phyloP scores from a whole-genome alignment of 2,888 invertebrate species.

The Chrysotoxum bicinctum region DNA sequence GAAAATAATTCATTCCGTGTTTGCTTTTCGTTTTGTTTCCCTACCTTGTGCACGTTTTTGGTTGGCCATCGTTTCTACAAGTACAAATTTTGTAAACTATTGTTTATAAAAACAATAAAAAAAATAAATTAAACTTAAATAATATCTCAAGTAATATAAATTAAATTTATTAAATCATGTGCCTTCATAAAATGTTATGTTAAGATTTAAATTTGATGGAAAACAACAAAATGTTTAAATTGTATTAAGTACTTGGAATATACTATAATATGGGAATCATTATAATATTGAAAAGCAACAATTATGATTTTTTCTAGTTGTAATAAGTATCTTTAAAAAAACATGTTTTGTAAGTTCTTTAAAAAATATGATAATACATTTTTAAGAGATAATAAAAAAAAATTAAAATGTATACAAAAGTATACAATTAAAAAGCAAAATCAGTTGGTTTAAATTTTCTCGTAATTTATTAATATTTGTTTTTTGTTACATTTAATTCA shows the following conservation, averaged over 20 bases:
- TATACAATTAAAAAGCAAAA: neutral
- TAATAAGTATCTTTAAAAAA: neutral
- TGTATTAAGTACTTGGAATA: neutral
- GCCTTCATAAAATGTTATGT: slow-evolving; percentile 34
- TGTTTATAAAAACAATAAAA: neutral
- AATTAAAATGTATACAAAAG: neutral
- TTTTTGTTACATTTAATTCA: too few relatives aligned
- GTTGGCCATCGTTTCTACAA: slow-evolving; percentile 38
- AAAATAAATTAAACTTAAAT: neutral
- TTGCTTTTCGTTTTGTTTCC: neutral
- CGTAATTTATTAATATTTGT: too few relatives aligned
- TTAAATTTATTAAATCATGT: slow-evolving; percentile 27
- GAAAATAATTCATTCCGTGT: neutral
- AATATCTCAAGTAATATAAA: neutral
- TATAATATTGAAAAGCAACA: neutral
- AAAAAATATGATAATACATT: neutral
- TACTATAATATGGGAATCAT: neutral
- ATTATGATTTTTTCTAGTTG: neutral
- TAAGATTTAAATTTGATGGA: neutral
- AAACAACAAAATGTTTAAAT: neutral
- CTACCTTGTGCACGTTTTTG: neutral
- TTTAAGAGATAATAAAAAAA: neutral
- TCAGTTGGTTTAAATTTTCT: neutral
- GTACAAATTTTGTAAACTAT: slow-evolving; percentile 54
- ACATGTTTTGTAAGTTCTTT: neutral